phyloP scores from a whole-genome alignment of 2,888 invertebrate species.

The Merodon equestris region DNA sequence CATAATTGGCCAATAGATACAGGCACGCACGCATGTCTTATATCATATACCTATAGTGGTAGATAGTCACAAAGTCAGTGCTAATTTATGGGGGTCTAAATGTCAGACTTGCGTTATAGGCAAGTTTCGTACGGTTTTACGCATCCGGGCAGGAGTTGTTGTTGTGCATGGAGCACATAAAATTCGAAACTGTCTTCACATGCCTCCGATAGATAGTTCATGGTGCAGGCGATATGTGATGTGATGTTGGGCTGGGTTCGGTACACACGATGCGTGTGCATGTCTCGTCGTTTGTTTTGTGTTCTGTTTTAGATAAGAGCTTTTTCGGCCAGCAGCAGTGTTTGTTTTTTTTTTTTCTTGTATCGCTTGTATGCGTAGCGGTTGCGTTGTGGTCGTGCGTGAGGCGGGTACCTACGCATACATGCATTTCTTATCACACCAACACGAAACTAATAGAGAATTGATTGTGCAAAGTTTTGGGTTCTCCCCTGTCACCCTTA shows the following conservation, averaged over 20 bases:
- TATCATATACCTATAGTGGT: background rate
- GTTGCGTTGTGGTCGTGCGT: conserved; percentile 8
- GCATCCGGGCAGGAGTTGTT: conserved; percentile 51
- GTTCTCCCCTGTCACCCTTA: background rate
- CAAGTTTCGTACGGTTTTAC: conserved; percentile 27
- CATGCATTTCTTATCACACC: conserved; percentile 53
- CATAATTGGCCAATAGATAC: conserved; percentile 47
- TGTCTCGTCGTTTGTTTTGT: too few relatives aligned
- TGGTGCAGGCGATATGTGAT: too few relatives aligned
- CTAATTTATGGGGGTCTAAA: conserved; percentile 36
- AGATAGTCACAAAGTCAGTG: conserved; percentile 15
- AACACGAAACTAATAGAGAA: conserved; percentile 30
- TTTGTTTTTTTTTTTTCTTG: too few relatives aligned
- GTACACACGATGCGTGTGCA: too few relatives aligned
- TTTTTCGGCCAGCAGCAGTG: background rate
- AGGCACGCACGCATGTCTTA: background rate
- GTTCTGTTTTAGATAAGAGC: too few relatives aligned
- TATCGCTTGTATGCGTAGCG: too few relatives aligned
- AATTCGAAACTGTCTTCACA: conserved; percentile 19
- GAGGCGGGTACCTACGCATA: conserved; percentile 29
- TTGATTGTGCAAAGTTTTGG: conserved; percentile 53
- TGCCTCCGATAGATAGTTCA: background rate
- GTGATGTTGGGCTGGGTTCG: too few relatives aligned
- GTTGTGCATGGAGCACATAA: conserved; percentile 57
- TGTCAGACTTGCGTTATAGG: conserved; percentile 57